Conservation (phyloP, 2,888 invertebrate species). For the Aporophyla nigra region DNA sequence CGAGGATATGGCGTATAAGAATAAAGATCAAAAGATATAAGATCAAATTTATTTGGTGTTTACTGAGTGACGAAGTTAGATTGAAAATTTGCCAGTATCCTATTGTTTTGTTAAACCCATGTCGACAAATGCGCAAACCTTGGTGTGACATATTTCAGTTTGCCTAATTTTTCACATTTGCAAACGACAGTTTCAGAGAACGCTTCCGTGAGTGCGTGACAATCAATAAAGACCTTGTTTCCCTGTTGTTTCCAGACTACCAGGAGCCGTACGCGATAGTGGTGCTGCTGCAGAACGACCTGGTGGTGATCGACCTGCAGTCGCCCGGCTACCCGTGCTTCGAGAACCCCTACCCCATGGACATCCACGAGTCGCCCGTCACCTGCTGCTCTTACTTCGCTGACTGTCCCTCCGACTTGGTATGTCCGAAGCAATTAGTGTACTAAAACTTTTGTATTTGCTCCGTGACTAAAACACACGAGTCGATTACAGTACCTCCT, state of each 20-base stretch:
- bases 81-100: too few relatives aligned
- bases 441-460: too few relatives aligned
- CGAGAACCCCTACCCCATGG: slow-evolving; percentile 99
- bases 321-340: slow-evolving; percentile 99
- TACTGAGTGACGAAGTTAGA: too few relatives aligned
- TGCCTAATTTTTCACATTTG: too few relatives aligned
- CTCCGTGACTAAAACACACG: too few relatives aligned
- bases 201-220: not conserved
- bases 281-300: slow-evolving; percentile 98
- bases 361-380: slow-evolving; percentile 99
- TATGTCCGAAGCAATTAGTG: slow-evolving; percentile 77
- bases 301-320: slow-evolving; percentile 99
- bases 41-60: too few relatives aligned
- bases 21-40: too few relatives aligned
- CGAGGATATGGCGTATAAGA: too few relatives aligned
- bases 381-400: slow-evolving; percentile 99
- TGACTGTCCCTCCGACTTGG: slow-evolving; percentile 99
- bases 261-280: slow-evolving; percentile 99
- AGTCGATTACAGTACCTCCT: too few relatives aligned
- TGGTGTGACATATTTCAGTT: too few relatives aligned
- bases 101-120: too few relatives aligned
- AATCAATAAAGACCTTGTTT: not conserved
- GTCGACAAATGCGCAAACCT: too few relatives aligned
- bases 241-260: slow-evolving; percentile 92
- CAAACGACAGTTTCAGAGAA: not conserved